Base-by-base conservation (phyloP, 2,113 vertebrate species). In the Serilophus lunatus region DNA sequence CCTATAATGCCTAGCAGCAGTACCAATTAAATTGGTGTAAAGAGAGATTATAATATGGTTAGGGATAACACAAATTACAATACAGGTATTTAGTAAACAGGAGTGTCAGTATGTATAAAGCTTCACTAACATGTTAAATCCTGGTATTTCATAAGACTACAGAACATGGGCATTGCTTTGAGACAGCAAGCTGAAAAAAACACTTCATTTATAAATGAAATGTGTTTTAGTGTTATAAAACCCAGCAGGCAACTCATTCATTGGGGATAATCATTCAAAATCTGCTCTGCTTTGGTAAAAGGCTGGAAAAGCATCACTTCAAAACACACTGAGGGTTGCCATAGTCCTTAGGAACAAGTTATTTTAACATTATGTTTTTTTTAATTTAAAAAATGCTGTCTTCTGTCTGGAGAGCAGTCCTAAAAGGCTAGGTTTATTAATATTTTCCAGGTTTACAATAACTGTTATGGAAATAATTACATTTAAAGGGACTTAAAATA, bases 21-120 rank as follows among this genome's bases (percentile, higher is more conserved):
- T 81, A 93, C 89, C 66, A 94, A 71, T 96, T 96, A 88, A 40
- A 38, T 24, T 74, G 77, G 44, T 96, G 49, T 91, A 96, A 97
- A 91, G 86, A 96, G 90, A 91, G 90, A 96, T 97, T 87, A 94
- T 90, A 95, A 88, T 74, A 66, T 88, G 82, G 94, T 94, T 91
- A 94, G 90, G 80, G 75, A 90, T 94, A 94, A 87, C 88, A 83
- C 65, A 95, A 95, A 40, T 76, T 82, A 82, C n/a, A 38, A 69
- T 88, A 71, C 4, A 2, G 35, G 23, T 94, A 68, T 95, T 97
- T 94, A 89, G 63, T 93, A 96, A 95, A 93, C 79, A 88, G 72
- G 60, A 83, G 36, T 91, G 51, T 36, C 49, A 70, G 59, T 89
- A 79, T 83, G 59, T 86, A 56, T 85, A 87, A 96, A 96, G 69